phyloP scores from a whole-genome alignment of 23 tunicate species.

The Styela plicata region DNA sequence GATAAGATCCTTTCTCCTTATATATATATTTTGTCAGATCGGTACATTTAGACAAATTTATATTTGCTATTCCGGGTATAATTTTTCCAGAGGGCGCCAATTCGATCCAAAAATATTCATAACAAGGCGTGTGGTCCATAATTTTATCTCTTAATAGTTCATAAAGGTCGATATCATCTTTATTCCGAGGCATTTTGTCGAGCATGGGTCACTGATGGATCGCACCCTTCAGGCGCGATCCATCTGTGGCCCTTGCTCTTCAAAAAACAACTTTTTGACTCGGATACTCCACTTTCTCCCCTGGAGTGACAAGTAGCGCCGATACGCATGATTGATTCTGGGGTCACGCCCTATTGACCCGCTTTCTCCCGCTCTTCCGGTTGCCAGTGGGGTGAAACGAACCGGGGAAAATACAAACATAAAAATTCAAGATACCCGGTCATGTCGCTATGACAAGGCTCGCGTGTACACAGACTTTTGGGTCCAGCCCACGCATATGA shows the following conservation, averaged over 20 bases:
- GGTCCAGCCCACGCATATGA: background rate
- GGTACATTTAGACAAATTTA: too few relatives aligned
- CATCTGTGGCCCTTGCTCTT: too few relatives aligned
- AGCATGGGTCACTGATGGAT: too few relatives aligned
- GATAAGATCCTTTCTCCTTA: too few relatives aligned
- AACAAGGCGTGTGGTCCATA: background rate
- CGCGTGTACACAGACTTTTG: background rate
- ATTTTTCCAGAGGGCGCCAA: background rate
- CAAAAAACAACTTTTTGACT: too few relatives aligned
- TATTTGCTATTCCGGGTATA: background rate
- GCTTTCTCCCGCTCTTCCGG: background rate
- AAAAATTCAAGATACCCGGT: background rate
- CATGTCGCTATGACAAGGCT: background rate
- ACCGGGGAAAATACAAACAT: background rate
- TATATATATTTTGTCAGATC: too few relatives aligned
- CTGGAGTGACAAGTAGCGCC: background rate
- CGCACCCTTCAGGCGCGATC: too few relatives aligned
- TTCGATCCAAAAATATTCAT: background rate
- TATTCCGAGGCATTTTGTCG: too few relatives aligned
- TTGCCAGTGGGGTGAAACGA: background rate
- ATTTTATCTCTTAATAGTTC: background rate
- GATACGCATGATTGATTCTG: background rate
- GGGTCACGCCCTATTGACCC: background rate
- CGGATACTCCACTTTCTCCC: background rate
- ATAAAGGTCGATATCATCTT: background rate